Base-by-base conservation (phyloP, 2,888 invertebrate species). In the Brachycybe producta region DNA sequence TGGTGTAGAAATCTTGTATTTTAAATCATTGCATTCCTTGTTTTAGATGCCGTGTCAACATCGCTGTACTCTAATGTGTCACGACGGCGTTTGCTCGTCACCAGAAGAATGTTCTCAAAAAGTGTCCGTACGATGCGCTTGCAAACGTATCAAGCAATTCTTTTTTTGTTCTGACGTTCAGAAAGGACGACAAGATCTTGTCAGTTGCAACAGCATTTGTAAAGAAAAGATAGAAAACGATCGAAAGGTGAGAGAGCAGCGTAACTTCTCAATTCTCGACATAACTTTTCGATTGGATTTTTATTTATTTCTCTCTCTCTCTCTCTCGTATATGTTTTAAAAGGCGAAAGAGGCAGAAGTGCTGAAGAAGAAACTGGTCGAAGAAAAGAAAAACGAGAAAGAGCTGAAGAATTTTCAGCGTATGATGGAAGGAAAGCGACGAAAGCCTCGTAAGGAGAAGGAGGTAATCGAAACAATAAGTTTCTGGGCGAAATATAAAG, bases 11-110 rank as follows among this genome's bases (percentile, higher is more conserved):
- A 38, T 15, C 15, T 7, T 15, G 7, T 15, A 15, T 15, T 11
- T 15, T 15, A 28, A 42, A 26, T 26, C 11, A 8, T 17, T 27
- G 36, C 42, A 21, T 56, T 40, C 53, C 50, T 28, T 65, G 11
- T 36, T 38, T 11, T 63, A 87, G 79, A 77, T 84, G 63, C 65
- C 76, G 5, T 94, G 92, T 67, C 84, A 86, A 0, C 92, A 94
- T 67, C 78, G 84, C 5, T 88, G 87, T 63, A 70, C 74, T 30
- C 70, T 76, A 5, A 71, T 73, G 36, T 88, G 88, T 59, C 88
- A 88, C 62, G 69, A 78, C 0, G 84, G 83, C 0, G 60, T 65
- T 0, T 90, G 88, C 62, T 73, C 75, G 1, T 73, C 74, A 55
- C 68, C 74, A 4, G 78, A 80, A 54, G 64, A 69, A 0, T 92